These are phyloP conservation scores for Thalassarche chlororhynchos DNA, from an alignment of 2,113 vertebrate genomes.

Conservation along the genomic window DNA sequence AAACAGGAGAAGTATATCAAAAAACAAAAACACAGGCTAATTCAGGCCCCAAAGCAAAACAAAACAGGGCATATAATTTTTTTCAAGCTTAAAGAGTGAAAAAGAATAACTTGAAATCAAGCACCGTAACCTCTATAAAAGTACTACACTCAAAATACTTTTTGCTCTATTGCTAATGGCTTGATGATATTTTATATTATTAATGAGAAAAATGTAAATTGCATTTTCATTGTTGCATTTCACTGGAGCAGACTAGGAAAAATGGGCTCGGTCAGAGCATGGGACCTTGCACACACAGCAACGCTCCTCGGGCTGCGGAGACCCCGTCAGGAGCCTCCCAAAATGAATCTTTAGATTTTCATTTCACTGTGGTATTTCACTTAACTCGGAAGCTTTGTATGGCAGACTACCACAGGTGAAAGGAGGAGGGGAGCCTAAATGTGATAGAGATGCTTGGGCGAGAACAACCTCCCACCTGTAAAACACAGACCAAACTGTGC, in stretches of 20 bases:
- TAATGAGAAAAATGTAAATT: not conserved
- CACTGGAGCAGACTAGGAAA: not conserved
- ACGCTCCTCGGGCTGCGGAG: rapidly evolving
- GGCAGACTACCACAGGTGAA: not conserved
- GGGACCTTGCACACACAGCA: not conserved
- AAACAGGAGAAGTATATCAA: not conserved
- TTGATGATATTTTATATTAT: not conserved
- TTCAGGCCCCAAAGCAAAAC: not conserved
- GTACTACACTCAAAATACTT: not conserved
- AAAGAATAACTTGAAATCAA: not conserved
- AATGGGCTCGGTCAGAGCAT: not conserved
- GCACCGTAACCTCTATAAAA: not conserved
- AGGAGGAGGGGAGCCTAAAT: not conserved
- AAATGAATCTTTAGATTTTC: not conserved
- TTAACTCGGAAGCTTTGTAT: not conserved
- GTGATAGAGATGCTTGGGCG: not conserved
- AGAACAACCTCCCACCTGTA: not conserved
- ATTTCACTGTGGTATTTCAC: not conserved
- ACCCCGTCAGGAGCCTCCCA: not conserved
- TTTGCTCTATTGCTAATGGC: not conserved
- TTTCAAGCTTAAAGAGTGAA: not conserved
- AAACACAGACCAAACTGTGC: not conserved
- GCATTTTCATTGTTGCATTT: not conserved
- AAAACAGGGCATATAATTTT: not conserved
- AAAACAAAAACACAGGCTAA: not conserved